Evolutionary conservation across 2,113 vertebrate genomes (phyloP).

Genomic region (Melanotaenia duboulayi): DNA sequence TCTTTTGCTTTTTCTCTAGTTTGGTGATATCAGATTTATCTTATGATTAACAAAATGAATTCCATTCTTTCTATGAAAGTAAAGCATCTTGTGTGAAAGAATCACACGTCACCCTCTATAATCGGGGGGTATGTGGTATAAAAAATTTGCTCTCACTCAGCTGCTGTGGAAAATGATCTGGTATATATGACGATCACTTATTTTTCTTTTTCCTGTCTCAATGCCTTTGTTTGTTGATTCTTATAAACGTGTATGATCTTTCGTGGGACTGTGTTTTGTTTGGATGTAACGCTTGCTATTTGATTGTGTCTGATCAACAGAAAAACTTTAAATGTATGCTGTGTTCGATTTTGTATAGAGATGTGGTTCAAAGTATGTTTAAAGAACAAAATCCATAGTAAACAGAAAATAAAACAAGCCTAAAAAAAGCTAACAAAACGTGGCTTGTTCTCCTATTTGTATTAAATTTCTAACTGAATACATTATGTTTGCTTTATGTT

Average conservation of each 20-base stretch:
- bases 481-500: conserved; percentile 5
- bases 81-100: conserved; percentile 83
- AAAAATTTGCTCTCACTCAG: conserved; percentile 50
- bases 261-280: conserved; percentile 53
- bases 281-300: conserved; percentile 59
- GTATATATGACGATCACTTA: conserved; percentile 59
- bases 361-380: conserved; percentile 68
- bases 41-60: conserved; percentile 80
- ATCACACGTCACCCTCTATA: conserved; percentile 72
- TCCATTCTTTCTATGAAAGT: conserved; percentile 98
- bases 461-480: conserved; percentile 75
- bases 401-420: conserved; percentile 40
- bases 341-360: conserved; percentile 73
- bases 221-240: conserved; percentile 67
- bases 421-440: conserved; percentile 58
- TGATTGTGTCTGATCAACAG: conserved; percentile 69
- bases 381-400: conserved; percentile 63
- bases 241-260: conserved; percentile 12
- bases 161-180: conserved; percentile 56
- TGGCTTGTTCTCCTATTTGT: conserved; percentile 75
- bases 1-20: conserved; percentile 57
- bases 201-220: conserved; percentile 43
- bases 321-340: conserved; percentile 70
- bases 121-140: conserved; percentile 55
- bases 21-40: conserved; percentile 63